Evolutionary conservation across 2,797 vertebrate genomes (phyloP), one percentile per base, ranked within the genome.

Genomic region (Esox masquinongy): DNA sequence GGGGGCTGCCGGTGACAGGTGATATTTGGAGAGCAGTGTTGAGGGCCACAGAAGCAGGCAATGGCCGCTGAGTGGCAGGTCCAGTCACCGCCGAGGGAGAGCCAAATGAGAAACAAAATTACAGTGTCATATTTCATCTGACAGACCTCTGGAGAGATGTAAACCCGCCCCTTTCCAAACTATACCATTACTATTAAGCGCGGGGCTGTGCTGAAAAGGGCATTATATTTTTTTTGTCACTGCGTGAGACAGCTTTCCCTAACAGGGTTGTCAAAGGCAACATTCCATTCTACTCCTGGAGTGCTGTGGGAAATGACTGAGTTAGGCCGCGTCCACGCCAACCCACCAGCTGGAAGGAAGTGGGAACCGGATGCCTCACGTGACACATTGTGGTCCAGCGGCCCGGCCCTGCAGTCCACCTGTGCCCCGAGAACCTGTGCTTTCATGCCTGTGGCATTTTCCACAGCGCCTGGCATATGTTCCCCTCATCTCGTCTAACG

Each of bases 81-180:
- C 76, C 68, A 36, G 73, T 77, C 68, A 9, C 15, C 4, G 39
- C 53, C 70, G 53, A 39, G 6, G 49, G 24, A 51, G 47, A 71
- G 26, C 24, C 69, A 85, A 87, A 84, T 85, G 85, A 88, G 83
- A 88, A 87, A 86, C 86, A 84, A 88, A 88, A 85, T 79, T 68
- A 84, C 66, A 59, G 78, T 89, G 88, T 89, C 86, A 85, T 77
- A 82, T 89, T 84, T 83, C 81, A 72, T 83, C 84, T 81, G 73
- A 82, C 80, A 16, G 76, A 78, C 83, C 82, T 88, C 86, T 80
- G 81, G 78, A 77, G 77, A 75, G 51, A 83, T 66, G 74, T 47
- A 79, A 78, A 86, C 71, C 31, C 43, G 66, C 24, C 22, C 39
- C 39, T 73, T 24, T 26, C 56, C 53, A 31, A 39, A 56, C 34